These are phyloP conservation scores for Condylura cristata DNA, from an alignment of 2,113 vertebrate genomes.

Conservation along the genomic window DNA sequence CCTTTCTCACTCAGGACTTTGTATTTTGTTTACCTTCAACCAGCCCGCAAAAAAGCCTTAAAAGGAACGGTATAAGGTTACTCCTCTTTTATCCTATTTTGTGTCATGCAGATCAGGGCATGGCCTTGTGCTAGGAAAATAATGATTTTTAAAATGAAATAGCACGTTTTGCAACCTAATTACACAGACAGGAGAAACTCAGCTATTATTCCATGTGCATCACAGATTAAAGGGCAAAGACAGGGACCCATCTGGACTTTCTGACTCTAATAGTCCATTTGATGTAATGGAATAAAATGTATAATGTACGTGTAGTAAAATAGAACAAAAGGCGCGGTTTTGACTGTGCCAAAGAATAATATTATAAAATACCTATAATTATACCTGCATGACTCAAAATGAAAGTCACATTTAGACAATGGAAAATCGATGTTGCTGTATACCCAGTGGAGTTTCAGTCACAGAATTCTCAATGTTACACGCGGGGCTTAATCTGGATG, in stretches of 20 bases:
- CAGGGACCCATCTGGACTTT: slow-evolving; percentile 34
- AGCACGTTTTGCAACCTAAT: slow-evolving; percentile 65
- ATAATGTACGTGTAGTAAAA: slow-evolving; percentile 36
- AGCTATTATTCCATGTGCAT: not conserved
- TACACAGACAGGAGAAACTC: slow-evolving; percentile 40
- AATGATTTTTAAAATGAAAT: slow-evolving; percentile 68
- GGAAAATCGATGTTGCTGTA: not conserved
- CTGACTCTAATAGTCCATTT: slow-evolving; percentile 65
- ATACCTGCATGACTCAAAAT: slow-evolving; percentile 60
- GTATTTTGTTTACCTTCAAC: not conserved
- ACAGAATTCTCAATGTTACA: not conserved
- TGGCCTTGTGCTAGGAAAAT: not conserved
- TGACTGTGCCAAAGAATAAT: slow-evolving; percentile 24
- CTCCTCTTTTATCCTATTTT: not conserved
- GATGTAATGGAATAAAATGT: slow-evolving; percentile 69
- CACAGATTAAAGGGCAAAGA: slow-evolving; percentile 67
- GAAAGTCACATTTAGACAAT: slow-evolving; percentile 26
- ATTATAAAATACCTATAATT: slow-evolving; percentile 66
- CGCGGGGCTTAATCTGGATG: not conserved
- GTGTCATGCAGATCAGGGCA: not conserved
- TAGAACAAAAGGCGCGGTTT: slow-evolving; percentile 56
- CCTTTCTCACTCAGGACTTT: not conserved
- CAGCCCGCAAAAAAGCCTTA: not conserved
- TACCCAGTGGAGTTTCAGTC: not conserved
- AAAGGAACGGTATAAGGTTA: not conserved